These are phyloP conservation scores for Heliconius hermathena DNA, from an alignment of 1,140 invertebrate species.

Conservation along the genomic window DNA sequence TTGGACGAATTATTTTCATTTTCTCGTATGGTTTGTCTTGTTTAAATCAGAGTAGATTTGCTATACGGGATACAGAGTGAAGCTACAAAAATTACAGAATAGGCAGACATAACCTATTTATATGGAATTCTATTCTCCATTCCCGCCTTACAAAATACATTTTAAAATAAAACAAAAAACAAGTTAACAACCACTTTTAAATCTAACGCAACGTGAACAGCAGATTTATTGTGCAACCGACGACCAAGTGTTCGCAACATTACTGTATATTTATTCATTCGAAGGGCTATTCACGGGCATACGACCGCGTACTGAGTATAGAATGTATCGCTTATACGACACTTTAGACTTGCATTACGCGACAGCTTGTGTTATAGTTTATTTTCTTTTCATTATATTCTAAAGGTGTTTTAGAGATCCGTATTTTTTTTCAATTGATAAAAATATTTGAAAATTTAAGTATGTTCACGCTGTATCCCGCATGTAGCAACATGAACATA, in stretches of 20 bases:
- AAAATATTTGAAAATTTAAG: background rate
- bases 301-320: background rate
- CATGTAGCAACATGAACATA: background rate
- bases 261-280: conserved; percentile 8
- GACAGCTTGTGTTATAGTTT: background rate
- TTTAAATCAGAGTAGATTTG: too few relatives aligned
- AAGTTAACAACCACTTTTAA: background rate
- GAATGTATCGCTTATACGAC: conserved; percentile 27
- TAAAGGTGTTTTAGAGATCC: conserved; percentile 1
- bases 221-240: background rate
- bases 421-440: background rate
- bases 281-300: conserved; percentile 1
- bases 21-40: too few relatives aligned
- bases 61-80: background rate
- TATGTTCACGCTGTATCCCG: too few relatives aligned
- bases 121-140: background rate
- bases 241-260: conserved; percentile 6
- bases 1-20: too few relatives aligned
- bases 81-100: background rate
- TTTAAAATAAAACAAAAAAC: background rate
- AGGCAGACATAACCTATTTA: too few relatives aligned
- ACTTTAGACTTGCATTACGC: conserved; percentile 4
- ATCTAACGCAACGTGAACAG: background rate
- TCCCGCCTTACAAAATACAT: background rate
- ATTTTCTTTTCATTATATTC: conserved; percentile 10